These are phyloP conservation scores for Cephus nigrinus DNA, from an alignment of 2,888 invertebrate species.

Conservation along the genomic window DNA sequence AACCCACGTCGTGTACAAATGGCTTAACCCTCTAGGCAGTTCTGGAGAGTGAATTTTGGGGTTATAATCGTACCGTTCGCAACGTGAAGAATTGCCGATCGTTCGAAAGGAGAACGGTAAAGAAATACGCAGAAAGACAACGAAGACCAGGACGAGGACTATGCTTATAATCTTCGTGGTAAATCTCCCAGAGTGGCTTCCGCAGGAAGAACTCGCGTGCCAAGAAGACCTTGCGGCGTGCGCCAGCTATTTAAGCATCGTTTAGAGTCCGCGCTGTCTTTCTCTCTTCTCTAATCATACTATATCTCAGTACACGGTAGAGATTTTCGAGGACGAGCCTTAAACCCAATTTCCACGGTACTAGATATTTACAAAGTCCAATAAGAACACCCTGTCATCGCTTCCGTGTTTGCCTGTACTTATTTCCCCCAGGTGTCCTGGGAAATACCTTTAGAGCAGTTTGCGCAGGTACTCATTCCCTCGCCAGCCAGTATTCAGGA, in stretches of 20 bases:
- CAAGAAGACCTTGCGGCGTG: slow-evolving; percentile 39
- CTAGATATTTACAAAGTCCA: neutral
- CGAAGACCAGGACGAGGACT: neutral
- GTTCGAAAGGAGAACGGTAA: neutral
- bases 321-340: neutral
- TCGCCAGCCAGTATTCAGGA: neutral
- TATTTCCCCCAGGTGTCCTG: neutral
- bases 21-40: neutral
- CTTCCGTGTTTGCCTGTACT: neutral
- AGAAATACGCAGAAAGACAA: neutral
- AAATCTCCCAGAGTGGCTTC: slow-evolving; percentile 35
- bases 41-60: neutral
- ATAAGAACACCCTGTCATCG: neutral
- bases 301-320: neutral
- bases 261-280: slow-evolving; percentile 13
- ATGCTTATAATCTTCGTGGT: slow-evolving; percentile 10
- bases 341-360: neutral
- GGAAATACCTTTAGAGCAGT: neutral
- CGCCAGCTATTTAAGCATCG: slow-evolving; percentile 38
- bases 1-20: neutral
- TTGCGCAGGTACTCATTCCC: neutral
- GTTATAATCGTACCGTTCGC: neutral
- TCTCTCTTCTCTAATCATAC: neutral
- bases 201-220: slow-evolving; percentile 40
- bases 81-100: neutral